These are phyloP conservation scores for Sebastes glaucus DNA, from an alignment of 2,797 vertebrate genomes.

Conservation along the genomic window DNA sequence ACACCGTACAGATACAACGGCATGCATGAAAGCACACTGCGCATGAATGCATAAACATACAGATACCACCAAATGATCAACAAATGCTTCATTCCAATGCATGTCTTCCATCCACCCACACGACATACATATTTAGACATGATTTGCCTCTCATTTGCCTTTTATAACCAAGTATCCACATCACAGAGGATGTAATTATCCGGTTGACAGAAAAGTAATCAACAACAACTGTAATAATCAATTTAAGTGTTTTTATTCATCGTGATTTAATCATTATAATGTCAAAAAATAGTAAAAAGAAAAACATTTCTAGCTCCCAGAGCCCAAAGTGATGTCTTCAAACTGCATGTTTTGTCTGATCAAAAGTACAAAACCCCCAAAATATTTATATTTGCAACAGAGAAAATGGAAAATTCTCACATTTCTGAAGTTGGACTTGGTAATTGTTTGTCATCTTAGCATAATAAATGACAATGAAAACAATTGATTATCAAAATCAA, in stretches of 20 bases:
- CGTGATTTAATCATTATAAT: background rate
- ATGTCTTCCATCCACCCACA: conserved; percentile 40
- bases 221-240: background rate
- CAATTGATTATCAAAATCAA: background rate
- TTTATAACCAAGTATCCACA: background rate
- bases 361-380: background rate
- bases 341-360: background rate
- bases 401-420: background rate
- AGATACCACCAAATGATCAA: conserved; percentile 38
- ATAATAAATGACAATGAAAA: background rate
- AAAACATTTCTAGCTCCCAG: background rate
- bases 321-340: background rate
- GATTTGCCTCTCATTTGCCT: background rate
- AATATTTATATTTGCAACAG: background rate
- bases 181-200: too few relatives aligned
- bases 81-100: conserved; percentile 34
- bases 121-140: conserved; percentile 24
- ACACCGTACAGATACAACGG: background rate
- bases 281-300: background rate
- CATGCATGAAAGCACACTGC: conserved; percentile 39
- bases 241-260: background rate
- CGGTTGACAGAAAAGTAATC: too few relatives aligned
- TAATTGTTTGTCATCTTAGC: background rate
- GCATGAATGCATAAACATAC: conserved; percentile 54
- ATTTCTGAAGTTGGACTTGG: background rate